A percentile compares a stretch with the other conserved stretches of the same genome.
phyloP scores from a whole-genome alignment of 2,888 invertebrate genomes.

The Tubulanus polymorphus region DNA sequence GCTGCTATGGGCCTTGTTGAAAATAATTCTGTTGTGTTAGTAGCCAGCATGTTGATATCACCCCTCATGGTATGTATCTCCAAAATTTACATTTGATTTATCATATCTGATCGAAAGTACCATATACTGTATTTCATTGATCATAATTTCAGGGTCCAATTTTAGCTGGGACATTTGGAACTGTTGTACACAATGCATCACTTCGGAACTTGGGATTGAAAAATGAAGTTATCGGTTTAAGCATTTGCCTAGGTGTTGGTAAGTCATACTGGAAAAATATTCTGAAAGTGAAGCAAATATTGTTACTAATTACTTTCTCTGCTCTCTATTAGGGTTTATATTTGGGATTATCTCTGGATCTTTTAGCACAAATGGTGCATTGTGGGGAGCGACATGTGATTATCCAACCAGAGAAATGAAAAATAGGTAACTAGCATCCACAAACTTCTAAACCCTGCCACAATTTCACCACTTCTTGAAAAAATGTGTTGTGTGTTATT shows the following conservation, averaged over 20 bases:
- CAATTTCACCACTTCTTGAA: no score
- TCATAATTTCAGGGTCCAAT: constrained; percentile 64
- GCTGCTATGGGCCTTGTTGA: constrained; percentile 72
- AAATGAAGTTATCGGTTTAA: constrained; percentile 67
- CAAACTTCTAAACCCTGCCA: no score
- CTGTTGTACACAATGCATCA: constrained; percentile 64
- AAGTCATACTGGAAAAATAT: no score
- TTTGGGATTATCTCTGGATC: constrained; percentile 60
- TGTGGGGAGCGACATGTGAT: constrained; percentile 32
- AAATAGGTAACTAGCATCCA: constrained; percentile 28
- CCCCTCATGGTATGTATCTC: constrained; percentile 66
- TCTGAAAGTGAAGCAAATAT: no score
- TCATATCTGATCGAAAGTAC: neutral
- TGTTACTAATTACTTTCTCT: constrained; percentile 1
- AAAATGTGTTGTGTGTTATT: no score
- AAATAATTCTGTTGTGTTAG: constrained; percentile 69
- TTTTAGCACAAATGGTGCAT: constrained; percentile 28
- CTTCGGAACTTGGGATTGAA: constrained; percentile 64
- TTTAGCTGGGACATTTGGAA: constrained; percentile 72
- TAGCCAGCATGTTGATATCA: constrained; percentile 77
- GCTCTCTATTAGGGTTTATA: constrained; percentile 57
- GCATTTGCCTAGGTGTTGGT: constrained; percentile 64
- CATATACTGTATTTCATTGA: neutral
- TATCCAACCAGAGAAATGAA: constrained; percentile 44
- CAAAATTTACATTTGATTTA: constrained; percentile 8